Base-by-base conservation (phyloP, 2,888 invertebrate species). In the Ophion slaviceki region DNA sequence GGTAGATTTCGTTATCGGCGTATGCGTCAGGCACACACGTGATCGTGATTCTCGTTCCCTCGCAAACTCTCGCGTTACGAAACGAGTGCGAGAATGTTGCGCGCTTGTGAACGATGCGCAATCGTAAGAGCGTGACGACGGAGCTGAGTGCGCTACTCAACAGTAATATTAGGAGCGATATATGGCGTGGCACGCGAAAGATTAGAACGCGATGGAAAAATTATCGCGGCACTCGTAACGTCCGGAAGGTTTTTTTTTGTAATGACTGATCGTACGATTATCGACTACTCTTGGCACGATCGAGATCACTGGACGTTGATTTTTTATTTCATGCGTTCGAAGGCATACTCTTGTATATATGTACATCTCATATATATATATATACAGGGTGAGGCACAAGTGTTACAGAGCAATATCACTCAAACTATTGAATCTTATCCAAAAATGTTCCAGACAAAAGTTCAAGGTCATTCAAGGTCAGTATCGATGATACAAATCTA, bases 81-180 rank as follows among this genome's bases (percentile, higher is more conserved):
- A 88, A 90, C 81, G 83, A 68, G 36, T 57, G 45, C 66, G 68
- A 66, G 78, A 45, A 66, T 82, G 84, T 53, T 74, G 40, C 67
- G 75, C 84, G 86, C 84, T 89, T 88, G 87, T 14, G 11, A 53
- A 87, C 86, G 88, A 82, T 83, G 83, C 59, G 87, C 84, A 88
- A 86, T 88, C 88, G 89, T 88, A 91, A 90, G 88, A 90, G 90
- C 90, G 91, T 90, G 88, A 89, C 91, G 90, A 87, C 59, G 62
- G 77, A 72, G 83, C 62, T 10, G n/a, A 8, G 47, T 53, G 11
- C 20, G 24, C 47, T 53, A n/a, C 40, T 68, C 40, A 20, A 7
- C 14, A 32, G 53, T n/a, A 53, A 57, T 71, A 57, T 5, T 14
- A 53, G 24, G 8, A 28, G 32, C 17, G 47, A 24, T 24, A 47